These are phyloP conservation scores for Dendropsophus ebraccatus DNA, from an alignment of 2,113 vertebrate species.

Conservation along the genomic window DNA sequence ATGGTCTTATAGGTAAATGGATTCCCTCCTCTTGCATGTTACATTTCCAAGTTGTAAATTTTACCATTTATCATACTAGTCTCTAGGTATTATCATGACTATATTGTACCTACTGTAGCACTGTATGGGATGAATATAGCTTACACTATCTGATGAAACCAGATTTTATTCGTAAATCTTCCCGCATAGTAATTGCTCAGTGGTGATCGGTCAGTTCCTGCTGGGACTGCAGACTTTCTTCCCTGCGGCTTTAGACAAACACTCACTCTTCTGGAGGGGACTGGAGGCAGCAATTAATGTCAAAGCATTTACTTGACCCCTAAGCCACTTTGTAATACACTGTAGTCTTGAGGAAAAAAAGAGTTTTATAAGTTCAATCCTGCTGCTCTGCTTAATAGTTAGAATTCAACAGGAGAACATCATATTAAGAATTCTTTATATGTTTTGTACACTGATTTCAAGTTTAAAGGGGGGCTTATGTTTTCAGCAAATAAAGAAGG, in stretches of 20 bases:
- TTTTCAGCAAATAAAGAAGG: no score
- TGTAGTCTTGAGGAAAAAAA: background rate
- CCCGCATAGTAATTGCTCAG: constrained; percentile 23
- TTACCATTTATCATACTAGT: background rate
- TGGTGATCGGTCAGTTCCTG: constrained; percentile 35
- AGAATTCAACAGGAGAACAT: background rate
- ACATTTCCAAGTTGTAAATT: no score
- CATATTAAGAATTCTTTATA: background rate
- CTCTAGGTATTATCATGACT: background rate
- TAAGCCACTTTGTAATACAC: background rate
- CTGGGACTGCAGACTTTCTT: constrained; percentile 47
- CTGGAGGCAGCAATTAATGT: constrained; percentile 45
- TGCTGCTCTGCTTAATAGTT: background rate
- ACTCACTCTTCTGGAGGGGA: constrained; percentile 36
- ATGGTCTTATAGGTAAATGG: no score
- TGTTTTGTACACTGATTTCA: background rate
- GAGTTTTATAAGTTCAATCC: background rate
- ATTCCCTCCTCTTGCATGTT: no score
- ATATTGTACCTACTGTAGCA: background rate
- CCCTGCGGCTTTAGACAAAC: constrained; percentile 28
- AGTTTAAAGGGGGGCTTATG: no score
- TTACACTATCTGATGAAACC: constrained; percentile 22
- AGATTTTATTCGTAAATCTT: constrained; percentile 17
- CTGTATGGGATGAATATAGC: background rate
- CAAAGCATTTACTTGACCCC: constrained; percentile 37